These are phyloP conservation scores for Adoxophyes honmai DNA, from an alignment of 1,140 invertebrate species.

Conservation along the genomic window DNA sequence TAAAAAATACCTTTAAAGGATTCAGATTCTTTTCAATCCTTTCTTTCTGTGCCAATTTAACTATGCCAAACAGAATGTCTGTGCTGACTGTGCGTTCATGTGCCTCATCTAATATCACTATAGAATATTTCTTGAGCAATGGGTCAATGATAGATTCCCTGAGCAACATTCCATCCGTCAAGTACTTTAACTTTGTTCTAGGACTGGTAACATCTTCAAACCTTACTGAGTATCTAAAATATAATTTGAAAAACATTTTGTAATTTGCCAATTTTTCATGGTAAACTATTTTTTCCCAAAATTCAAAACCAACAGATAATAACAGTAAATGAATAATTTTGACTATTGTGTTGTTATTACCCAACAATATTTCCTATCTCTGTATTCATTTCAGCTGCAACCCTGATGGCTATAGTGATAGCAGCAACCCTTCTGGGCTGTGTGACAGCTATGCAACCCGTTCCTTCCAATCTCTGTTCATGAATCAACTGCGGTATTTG, in stretches of 20 bases:
- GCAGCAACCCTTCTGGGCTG: constrained; percentile 95
- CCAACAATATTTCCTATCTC: constrained; percentile 89
- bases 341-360: constrained; percentile 82
- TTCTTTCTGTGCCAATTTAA: constrained; percentile 88
- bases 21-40: constrained; percentile 79
- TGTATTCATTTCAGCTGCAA: constrained; percentile 90
- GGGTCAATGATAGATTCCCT: constrained; percentile 90
- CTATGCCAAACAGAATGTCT: constrained; percentile 94
- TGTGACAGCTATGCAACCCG: constrained; percentile 90
- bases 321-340: constrained; percentile 55
- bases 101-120: constrained; percentile 96
- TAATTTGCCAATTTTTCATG: too few species aligned
- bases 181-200: constrained; percentile 90
- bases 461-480: constrained; percentile 89
- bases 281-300: too few species aligned
- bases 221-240: constrained; percentile 88
- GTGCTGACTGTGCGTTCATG: constrained; percentile 96
- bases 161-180: constrained; percentile 97
- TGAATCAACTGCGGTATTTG: constrained; percentile 96
- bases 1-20: constrained; percentile 80
- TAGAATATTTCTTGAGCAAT: constrained; percentile 85
- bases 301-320: too few species aligned
- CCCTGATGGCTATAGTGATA: constrained; percentile 90
- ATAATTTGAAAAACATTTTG: constrained; percentile 82
- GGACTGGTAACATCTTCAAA: constrained; percentile 92